phyloP scores from a whole-genome alignment of 2,113 vertebrate genomes.

The Mustelus asterias region DNA sequence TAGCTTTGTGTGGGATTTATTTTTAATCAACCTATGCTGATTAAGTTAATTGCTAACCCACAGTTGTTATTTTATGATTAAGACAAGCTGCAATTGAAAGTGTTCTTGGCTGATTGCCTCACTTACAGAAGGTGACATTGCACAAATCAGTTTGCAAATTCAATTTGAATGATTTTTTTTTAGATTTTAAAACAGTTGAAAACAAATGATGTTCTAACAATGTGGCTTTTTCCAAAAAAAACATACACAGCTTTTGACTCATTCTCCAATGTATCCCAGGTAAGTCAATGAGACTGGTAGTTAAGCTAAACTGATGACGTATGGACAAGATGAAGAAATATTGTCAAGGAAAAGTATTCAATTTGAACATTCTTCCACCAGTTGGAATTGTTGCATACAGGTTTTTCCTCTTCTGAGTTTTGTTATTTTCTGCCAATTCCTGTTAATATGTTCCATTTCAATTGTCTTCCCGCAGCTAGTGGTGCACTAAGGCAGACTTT shows the following conservation, averaged over 20 bases:
- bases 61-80: neutral
- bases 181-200: neutral
- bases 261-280: neutral
- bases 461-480: too few relatives aligned
- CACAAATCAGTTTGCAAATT: neutral
- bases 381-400: neutral
- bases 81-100: neutral
- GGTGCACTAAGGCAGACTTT: too few relatives aligned
- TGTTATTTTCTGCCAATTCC: neutral
- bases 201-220: neutral
- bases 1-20: neutral
- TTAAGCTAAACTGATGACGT: neutral
- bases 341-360: neutral
- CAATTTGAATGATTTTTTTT: neutral
- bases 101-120: neutral
- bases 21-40: constrained; percentile 11
- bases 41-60: constrained; percentile 8
- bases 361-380: neutral
- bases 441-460: neutral
- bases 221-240: neutral
- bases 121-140: neutral
- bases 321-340: neutral
- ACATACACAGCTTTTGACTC: neutral
- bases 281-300: neutral
- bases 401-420: neutral